A percentile compares a stretch with the other conserved stretches of the same genome.
phyloP scores from a whole-genome alignment of 2,113 vertebrate genomes.

The Alethe diademata region DNA sequence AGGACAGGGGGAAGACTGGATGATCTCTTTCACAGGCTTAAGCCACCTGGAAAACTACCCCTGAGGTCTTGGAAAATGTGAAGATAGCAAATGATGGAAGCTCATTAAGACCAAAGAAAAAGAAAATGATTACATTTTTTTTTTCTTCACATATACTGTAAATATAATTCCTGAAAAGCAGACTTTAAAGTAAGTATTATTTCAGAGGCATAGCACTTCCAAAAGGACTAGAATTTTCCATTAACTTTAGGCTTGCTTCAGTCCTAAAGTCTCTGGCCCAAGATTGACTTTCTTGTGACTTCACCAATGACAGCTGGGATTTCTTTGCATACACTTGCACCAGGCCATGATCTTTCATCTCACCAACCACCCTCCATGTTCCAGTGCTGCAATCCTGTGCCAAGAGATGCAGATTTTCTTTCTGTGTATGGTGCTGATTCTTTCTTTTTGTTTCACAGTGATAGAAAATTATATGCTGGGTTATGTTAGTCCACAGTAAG shows the following conservation, averaged over 20 bases:
- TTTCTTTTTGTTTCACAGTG: background rate
- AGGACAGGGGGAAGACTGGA: background rate
- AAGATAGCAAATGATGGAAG: background rate
- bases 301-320: fast-evolving
- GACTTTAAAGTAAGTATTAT: background rate
- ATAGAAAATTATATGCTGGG: background rate
- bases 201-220: background rate
- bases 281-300: background rate
- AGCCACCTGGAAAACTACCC: background rate
- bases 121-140: background rate
- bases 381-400: background rate
- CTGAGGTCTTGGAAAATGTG: background rate
- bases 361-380: fast-evolving
- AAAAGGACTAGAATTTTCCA: background rate
- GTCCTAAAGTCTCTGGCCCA: background rate
- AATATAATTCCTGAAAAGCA: background rate
- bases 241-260: background rate
- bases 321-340: background rate
- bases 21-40: background rate
- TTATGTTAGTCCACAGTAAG: background rate
- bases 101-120: background rate
- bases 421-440: background rate
- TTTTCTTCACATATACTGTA: fast-evolving
- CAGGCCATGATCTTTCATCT: background rate
- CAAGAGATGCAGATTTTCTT: background rate